Conservation (phyloP, 2,113 vertebrate genomes). For the Gasterosteus aculeatus region DNA sequence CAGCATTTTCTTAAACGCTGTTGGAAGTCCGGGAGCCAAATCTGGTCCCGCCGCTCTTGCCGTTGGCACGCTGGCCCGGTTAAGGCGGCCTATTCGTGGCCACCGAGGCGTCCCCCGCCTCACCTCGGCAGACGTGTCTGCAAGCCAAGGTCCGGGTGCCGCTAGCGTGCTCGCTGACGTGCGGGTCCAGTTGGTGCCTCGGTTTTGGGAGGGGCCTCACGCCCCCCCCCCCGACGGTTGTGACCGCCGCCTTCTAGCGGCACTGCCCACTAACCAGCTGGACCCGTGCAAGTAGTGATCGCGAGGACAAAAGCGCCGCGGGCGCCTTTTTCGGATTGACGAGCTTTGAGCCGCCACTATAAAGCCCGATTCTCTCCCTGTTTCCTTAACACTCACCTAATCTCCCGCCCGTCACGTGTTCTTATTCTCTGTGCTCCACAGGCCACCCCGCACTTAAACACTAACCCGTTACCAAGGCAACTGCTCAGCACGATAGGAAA, state of each 20-base stretch:
- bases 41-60: conserved; percentile 55
- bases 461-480: conserved; percentile 60
- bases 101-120: conserved; percentile 46
- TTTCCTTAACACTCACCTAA: not conserved
- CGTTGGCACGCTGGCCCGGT: conserved; percentile 52
- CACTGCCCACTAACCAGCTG: not conserved
- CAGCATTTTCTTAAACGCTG: not conserved
- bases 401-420: conserved; percentile 12
- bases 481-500: conserved; percentile 54
- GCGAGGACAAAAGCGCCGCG: not conserved
- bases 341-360: not conserved
- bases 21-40: conserved; percentile 40
- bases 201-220: not conserved
- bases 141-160: conserved; percentile 17
- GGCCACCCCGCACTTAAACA: conserved; percentile 48
- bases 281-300: not conserved
- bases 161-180: too few species aligned
- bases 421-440: conserved; percentile 22
- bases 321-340: too few species aligned
- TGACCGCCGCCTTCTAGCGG: not conserved
- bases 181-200: conserved; percentile 31
- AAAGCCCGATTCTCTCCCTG: conserved; percentile 4
- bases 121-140: conserved; percentile 74
- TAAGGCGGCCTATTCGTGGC: conserved; percentile 74
- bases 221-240: too few species aligned